phyloP scores from a whole-genome alignment of 2,797 vertebrate species.

The Meda fulgida region DNA sequence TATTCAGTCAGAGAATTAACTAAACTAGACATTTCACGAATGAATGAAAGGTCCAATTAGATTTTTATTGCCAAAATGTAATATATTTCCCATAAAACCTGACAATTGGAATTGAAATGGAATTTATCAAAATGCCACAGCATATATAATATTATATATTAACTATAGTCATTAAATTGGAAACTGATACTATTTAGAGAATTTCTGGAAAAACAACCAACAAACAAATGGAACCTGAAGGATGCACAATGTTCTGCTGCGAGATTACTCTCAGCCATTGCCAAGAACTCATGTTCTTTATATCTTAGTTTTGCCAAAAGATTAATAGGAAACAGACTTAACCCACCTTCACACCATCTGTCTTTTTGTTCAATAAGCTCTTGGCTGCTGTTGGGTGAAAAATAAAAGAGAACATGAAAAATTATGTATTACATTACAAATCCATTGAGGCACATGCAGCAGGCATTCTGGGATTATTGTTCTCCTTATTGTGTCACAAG shows the following conservation, averaged over 20 bases:
- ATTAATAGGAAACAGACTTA: slow-evolving; percentile 46
- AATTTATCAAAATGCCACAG: slow-evolving; percentile 10
- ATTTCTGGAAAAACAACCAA: slow-evolving; percentile 21
- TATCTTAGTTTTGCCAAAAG: slow-evolving; percentile 36
- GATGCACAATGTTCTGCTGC: slow-evolving; percentile 31
- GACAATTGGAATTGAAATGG: slow-evolving; percentile 27
- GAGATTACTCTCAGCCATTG: slow-evolving; percentile 59
- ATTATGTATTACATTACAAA: slow-evolving; percentile 38
- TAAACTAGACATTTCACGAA: neutral
- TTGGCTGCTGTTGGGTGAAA: slow-evolving; percentile 87
- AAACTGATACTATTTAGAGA: slow-evolving; percentile 35
- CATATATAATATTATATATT: neutral
- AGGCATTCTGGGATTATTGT: slow-evolving; percentile 37
- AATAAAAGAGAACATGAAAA: slow-evolving; percentile 38
- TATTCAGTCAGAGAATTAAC: slow-evolving; percentile 21
- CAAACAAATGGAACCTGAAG: slow-evolving; percentile 18
- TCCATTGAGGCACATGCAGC: slow-evolving; percentile 66
- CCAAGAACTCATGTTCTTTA: slow-evolving; percentile 43
- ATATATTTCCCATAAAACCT: neutral
- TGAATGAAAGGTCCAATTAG: neutral
- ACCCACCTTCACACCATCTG: slow-evolving; percentile 96
- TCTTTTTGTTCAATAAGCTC: slow-evolving; percentile 95
- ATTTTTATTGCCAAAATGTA: neutral
- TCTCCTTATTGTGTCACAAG: slow-evolving; percentile 28
- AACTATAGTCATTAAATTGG: neutral